Evolutionary conservation across 2,888 invertebrate species (phyloP).

Genomic region (Drosophila phalerata): DNA sequence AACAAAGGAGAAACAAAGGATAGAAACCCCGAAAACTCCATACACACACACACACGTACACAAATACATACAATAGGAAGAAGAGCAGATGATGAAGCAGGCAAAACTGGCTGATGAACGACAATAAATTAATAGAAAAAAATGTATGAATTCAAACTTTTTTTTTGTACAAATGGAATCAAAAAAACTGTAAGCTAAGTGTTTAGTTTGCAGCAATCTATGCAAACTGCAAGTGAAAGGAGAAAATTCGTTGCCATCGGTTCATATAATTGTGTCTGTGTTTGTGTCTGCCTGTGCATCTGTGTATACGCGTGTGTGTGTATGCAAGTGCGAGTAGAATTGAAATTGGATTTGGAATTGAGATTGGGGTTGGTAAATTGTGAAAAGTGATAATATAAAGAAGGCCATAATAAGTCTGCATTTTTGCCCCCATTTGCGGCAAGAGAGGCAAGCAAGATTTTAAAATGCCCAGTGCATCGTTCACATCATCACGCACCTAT

Average conservation of each 20-base stretch:
- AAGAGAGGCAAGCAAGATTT: conserved; percentile 17
- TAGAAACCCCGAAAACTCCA: conserved; percentile 80
- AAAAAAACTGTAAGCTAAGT: conserved; percentile 33
- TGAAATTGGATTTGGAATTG: conserved; percentile 44
- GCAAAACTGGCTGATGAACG: conserved; percentile 55
- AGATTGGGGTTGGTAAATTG: conserved; percentile 76
- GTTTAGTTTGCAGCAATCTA: conserved; percentile 31
- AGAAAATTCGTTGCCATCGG: conserved; percentile 50
- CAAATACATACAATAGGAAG: conserved; percentile 72
- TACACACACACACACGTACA: conserved; percentile 46
- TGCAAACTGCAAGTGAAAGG: conserved; percentile 60
- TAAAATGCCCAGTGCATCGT: conserved; percentile 95
- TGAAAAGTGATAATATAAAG: conserved; percentile 59
- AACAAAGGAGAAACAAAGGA: conserved; percentile 81
- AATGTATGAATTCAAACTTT: conserved; percentile 40
- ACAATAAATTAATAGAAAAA: conserved; percentile 53
- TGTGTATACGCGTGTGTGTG: conserved; percentile 48
- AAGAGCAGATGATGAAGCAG: conserved; percentile 67
- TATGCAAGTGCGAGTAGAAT: conserved; percentile 58
- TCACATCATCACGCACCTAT: conserved; percentile 96
- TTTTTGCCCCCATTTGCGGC: conserved; percentile 14
- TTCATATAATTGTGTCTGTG: conserved; percentile 33
- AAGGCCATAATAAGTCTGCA: conserved; percentile 36
- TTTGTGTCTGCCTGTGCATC: conserved; percentile 40
- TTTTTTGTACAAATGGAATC: conserved; percentile 26